These are phyloP conservation scores for Brotula barbata DNA, from an alignment of 2,797 vertebrate genomes.

Conservation along the genomic window DNA sequence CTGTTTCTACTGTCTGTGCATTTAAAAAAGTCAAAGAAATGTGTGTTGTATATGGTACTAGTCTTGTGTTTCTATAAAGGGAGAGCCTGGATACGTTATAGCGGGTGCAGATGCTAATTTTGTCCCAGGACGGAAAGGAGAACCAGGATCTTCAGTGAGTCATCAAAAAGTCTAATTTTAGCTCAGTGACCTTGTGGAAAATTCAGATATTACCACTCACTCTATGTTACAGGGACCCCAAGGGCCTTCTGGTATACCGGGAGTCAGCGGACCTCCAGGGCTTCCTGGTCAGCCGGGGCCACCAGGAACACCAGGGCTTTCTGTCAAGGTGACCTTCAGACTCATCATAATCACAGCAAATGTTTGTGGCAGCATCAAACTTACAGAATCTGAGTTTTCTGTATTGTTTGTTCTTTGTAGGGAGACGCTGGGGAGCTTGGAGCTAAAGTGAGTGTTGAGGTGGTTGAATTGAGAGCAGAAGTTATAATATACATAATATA, in stretches of 20 bases:
- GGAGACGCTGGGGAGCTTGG: slow-evolving; percentile 84
- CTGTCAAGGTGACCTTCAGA: slow-evolving; percentile 80
- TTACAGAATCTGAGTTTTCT: slow-evolving; percentile 1
- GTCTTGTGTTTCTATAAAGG: slow-evolving; percentile 65
- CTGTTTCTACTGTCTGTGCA: too few relatives aligned
- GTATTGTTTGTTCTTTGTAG: slow-evolving; percentile 65
- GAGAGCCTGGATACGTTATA: slow-evolving; percentile 88
- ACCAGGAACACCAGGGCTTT: slow-evolving; percentile 78
- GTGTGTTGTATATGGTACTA: background rate
- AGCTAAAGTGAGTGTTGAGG: slow-evolving; percentile 75
- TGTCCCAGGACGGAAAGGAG: slow-evolving; percentile 83
- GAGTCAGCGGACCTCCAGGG: slow-evolving; percentile 83
- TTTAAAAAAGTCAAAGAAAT: background rate
- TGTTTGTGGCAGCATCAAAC: slow-evolving; percentile 1
- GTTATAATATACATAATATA: too few relatives aligned
- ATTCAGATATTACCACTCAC: background rate
- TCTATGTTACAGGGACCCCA: slow-evolving; percentile 73
- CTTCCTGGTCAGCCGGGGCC: slow-evolving; percentile 80
- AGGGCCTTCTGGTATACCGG: slow-evolving; percentile 81
- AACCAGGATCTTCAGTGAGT: slow-evolving; percentile 86
- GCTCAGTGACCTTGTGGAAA: background rate
- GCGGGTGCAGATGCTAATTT: slow-evolving; percentile 79
- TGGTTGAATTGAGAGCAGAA: too few relatives aligned
- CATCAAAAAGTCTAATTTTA: background rate
- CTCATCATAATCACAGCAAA: background rate